phyloP scores from a whole-genome alignment of 2,888 invertebrate species.

The Standfussiana lucernea region DNA sequence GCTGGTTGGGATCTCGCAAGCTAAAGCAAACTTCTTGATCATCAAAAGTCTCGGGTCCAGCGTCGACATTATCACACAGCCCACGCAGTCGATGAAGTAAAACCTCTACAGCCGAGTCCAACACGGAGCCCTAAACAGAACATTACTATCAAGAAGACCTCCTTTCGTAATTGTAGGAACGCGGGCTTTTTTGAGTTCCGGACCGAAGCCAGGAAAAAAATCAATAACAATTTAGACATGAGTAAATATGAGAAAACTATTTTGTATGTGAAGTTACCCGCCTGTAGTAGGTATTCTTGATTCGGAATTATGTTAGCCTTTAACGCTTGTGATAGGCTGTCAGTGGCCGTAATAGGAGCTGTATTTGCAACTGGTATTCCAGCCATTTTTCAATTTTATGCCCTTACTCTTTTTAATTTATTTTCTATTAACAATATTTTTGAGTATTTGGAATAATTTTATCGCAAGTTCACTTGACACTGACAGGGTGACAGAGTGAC shows the following conservation, averaged over 20 bases:
- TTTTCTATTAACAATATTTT: neutral
- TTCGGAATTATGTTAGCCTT: conserved; percentile 97
- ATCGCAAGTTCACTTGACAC: neutral
- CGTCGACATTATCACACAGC: conserved; percentile 97
- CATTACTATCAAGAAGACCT: conserved; percentile 49
- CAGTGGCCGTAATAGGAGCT: conserved; percentile 93
- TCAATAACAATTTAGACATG: neutral
- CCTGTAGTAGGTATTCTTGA: conserved; percentile 96
- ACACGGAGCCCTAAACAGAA: conserved; percentile 94
- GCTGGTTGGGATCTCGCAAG: conserved; percentile 92
- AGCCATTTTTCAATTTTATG: conserved; percentile 31
- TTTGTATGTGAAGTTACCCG: conserved; percentile 58
- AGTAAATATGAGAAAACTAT: neutral
- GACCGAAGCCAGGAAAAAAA: conserved; percentile 54
- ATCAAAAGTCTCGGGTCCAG: conserved; percentile 97
- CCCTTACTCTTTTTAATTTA: neutral
- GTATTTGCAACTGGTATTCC: conserved; percentile 82
- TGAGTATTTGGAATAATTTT: neutral
- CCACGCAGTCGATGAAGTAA: conserved; percentile 97
- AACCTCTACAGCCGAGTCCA: conserved; percentile 97
- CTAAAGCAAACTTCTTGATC: conserved; percentile 98
- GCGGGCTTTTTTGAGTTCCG: conserved; percentile 62
- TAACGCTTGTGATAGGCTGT: conserved; percentile 94
- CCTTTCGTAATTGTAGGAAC: conserved; percentile 59
- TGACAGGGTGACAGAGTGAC: neutral